A percentile compares a stretch with the other conserved stretches of the same genome.
These are phyloP conservation scores for Nasonia oneida DNA, from an alignment of 2,888 invertebrate genomes.

Conservation along the genomic window DNA sequence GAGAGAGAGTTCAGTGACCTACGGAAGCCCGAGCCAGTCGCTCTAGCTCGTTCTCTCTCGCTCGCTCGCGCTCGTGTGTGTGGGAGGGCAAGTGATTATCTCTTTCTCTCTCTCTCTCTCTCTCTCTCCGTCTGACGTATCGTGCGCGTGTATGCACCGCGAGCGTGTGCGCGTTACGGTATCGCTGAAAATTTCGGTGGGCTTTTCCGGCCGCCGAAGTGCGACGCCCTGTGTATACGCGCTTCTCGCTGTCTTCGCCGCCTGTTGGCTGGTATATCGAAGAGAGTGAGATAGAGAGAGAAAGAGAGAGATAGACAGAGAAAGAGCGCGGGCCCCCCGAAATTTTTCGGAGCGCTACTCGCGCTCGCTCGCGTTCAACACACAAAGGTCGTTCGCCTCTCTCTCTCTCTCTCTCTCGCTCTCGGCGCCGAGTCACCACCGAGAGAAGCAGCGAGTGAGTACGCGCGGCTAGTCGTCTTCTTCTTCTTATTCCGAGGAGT, in stretches of 20 bases:
- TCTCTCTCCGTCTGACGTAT: not conserved
- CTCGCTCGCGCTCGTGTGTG: not conserved
- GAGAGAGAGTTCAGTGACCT: constrained; percentile 60
- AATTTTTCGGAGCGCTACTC: constrained; percentile 29
- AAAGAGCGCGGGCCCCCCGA: constrained; percentile 15
- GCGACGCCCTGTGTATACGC: not conserved
- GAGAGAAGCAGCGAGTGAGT: constrained; percentile 33
- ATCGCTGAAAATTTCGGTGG: constrained; percentile 2
- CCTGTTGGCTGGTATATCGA: not conserved
- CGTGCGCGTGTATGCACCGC: constrained; percentile 25
- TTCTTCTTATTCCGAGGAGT: not conserved
- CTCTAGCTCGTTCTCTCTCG: constrained; percentile 1
- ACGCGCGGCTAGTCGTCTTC: not conserved
- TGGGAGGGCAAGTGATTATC: constrained; percentile 21
- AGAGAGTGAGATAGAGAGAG: not conserved
- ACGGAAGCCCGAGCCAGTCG: constrained; percentile 56
- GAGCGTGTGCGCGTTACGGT: not conserved
- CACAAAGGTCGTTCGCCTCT: constrained; percentile 59
- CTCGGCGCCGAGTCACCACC: constrained; percentile 32
- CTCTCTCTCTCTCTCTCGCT: not conserved
- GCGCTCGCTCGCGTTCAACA: constrained; percentile 11
- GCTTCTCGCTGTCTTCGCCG: not conserved
- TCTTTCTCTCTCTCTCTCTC: too few species aligned
- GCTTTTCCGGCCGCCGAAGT: not conserved
- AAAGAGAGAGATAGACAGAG: constrained; percentile 4